These are phyloP conservation scores for Callipepla squamata DNA, from an alignment of 2,113 vertebrate genomes.

Conservation along the genomic window DNA sequence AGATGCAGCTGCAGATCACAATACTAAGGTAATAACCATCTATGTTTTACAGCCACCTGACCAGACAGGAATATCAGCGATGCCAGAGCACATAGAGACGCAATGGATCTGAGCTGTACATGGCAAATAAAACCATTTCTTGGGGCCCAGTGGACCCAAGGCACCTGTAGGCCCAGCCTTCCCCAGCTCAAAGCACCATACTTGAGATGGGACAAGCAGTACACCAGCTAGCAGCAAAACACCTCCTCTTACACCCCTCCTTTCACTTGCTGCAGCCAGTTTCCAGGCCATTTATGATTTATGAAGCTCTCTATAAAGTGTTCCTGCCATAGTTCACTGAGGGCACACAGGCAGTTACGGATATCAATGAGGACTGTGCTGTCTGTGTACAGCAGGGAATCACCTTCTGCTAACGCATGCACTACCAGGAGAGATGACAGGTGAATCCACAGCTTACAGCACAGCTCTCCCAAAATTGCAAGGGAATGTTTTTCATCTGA, in stretches of 20 bases:
- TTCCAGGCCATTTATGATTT: not conserved
- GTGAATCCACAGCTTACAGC: not conserved
- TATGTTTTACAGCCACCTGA: not conserved
- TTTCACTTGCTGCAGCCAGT: not conserved
- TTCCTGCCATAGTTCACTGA: not conserved
- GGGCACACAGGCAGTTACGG: not conserved
- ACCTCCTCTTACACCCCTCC: too few species aligned
- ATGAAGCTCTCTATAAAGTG: not conserved
- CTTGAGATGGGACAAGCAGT: not conserved
- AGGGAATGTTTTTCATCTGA: not conserved
- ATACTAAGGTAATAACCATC: not conserved
- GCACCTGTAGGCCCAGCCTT: not conserved
- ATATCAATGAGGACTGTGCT: too few species aligned
- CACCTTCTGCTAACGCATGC: not conserved
- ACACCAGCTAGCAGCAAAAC: not conserved
- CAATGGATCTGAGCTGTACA: not conserved
- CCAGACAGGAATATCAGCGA: not conserved
- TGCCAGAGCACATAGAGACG: not conserved
- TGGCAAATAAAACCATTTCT: not conserved
- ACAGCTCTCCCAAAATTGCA: not conserved
- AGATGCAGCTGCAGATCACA: not conserved
- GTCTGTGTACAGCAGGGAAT: not conserved
- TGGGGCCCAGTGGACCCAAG: not conserved
- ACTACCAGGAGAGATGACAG: not conserved
- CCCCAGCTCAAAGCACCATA: not conserved